Evolutionary conservation across 2,113 vertebrate species (phyloP).

Genomic region (Vombatus ursinus): DNA sequence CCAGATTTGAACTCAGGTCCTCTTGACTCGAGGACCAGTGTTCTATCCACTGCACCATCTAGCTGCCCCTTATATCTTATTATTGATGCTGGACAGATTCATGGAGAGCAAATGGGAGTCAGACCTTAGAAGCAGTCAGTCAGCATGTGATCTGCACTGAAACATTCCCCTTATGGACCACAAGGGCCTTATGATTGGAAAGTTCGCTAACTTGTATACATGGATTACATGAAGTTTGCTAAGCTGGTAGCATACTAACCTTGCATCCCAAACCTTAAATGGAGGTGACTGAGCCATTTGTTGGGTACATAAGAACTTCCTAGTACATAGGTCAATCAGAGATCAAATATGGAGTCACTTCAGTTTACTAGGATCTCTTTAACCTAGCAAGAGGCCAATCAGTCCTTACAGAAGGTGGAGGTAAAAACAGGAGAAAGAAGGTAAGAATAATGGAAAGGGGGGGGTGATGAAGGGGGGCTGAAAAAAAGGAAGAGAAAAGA

Average conservation of each 20-base stretch:
- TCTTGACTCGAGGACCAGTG: too few species aligned
- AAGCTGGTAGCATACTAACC: neutral
- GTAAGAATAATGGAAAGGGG: neutral
- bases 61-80: neutral
- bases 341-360: neutral
- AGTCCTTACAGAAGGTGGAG: neutral
- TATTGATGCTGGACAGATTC: neutral
- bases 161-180: neutral
- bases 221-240: neutral
- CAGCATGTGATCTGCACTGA: neutral
- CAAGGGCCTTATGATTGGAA: neutral
- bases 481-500: neutral
- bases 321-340: neutral
- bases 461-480: neutral
- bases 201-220: neutral
- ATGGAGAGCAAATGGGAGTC: neutral
- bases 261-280: neutral
- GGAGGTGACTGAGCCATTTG: neutral
- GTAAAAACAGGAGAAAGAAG: neutral
- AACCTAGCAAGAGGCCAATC: neutral
- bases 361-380: neutral
- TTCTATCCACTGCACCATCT: too few species aligned
- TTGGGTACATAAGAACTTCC: neutral
- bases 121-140: neutral
- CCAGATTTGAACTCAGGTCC: too few species aligned